Evolutionary conservation across 2,888 invertebrate genomes (phyloP), one percentile per base, ranked within the genome.

Genomic region (Pemphredon lugubris): DNA sequence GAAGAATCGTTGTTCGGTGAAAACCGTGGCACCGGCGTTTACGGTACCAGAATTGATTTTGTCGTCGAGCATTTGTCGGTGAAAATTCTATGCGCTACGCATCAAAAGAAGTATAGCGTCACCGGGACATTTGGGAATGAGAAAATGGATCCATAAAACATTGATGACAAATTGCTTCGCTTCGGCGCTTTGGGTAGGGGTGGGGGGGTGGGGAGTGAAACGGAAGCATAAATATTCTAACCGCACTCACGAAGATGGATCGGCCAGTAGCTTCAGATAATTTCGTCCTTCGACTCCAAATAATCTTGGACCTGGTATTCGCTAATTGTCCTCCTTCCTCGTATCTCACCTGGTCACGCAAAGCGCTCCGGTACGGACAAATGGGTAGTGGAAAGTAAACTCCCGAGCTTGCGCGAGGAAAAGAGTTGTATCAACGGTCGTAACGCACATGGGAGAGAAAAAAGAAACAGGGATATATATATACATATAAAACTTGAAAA

Each of bases 361-460:
- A 60, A 20, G 13, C 9, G 21, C 44, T 7, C 23, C n/a, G 13
- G 9, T 16, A 16, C 47, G 57, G 9, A 47, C 47, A 26, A 59
- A 20, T 39, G 40, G n/a, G 23, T 18, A 20, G 7, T 21, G 30
- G 47, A 59, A 50, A 48, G 5, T 26, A 42, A 32, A 59, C 48
- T 42, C 30, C 18, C 32, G 14, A 23, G 26, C 45, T 45, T n/a
- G 16, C n/a, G 34, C 3, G 13, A 26, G 20, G 11, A 11, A 47
- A 42, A 58, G 54, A 59, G 47, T 39, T 58, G 30, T n/a, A 32
- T 44, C 23, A 30, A 26, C 7, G 40, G 3, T 37, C 45, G 55
- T 42, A 55, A 34, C 45, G 2, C 14, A 6, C 13, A 16, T 11
- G 11, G 9, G 20, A 2, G 32, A 4, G 18, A 16, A 18, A 44